Evolutionary conservation across 2,113 vertebrate species (phyloP).

Genomic region (Erythrocercus mccallii): DNA sequence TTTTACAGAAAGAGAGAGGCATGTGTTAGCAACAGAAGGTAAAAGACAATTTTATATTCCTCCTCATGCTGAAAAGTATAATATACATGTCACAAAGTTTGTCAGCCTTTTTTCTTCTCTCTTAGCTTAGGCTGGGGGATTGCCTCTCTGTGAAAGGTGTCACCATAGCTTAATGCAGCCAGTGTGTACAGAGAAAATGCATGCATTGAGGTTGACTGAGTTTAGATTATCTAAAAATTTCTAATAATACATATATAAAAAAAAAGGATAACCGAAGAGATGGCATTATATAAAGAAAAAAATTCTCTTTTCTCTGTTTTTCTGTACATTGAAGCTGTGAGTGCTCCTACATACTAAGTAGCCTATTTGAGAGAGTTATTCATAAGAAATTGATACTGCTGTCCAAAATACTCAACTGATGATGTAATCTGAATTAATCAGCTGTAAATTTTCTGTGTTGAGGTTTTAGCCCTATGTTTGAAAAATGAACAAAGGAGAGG

Average conservation of each 20-base stretch:
- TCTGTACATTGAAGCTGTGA: not conserved
- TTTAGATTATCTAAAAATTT: not conserved
- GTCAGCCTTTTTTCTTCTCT: not conserved
- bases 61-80: not conserved
- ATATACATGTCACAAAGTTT: not conserved
- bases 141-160: not conserved
- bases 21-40: not conserved
- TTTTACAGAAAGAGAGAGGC: not conserved
- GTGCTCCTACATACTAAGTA: not conserved
- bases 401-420: not conserved
- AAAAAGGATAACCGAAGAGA: not conserved
- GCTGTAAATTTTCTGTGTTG: not conserved
- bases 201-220: not conserved
- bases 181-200: not conserved
- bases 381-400: not conserved
- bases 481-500: not conserved
- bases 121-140: not conserved
- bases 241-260: not conserved
- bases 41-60: not conserved
- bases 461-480: not conserved
- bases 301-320: not conserved
- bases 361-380: not conserved
- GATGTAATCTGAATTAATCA: constrained; percentile 12
- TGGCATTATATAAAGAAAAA: not conserved
- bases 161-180: not conserved